Evolutionary conservation across 2,113 vertebrate genomes (phyloP).

Genomic region (Plecotus auritus): DNA sequence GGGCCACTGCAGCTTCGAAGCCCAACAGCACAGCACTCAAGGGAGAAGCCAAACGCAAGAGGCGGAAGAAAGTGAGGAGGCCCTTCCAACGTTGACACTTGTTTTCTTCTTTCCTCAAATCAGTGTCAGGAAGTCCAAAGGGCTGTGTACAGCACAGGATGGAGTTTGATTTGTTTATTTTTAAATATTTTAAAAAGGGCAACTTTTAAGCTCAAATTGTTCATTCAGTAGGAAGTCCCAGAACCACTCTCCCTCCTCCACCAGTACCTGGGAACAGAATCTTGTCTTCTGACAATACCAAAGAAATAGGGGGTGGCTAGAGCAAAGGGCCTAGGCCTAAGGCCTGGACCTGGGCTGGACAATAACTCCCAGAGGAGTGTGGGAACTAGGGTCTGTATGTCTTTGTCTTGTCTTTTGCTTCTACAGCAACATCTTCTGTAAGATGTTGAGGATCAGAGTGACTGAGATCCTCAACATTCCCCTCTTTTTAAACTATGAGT

Average conservation of each 20-base stretch:
- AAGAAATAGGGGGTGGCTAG: slow-evolving; percentile 68
- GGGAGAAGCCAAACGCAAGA: slow-evolving; percentile 85
- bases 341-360: slow-evolving; percentile 29
- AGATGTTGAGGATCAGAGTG: too few relatives aligned
- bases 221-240: slow-evolving; percentile 54
- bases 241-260: slow-evolving; percentile 27
- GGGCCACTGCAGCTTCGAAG: too few relatives aligned
- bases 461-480: too few relatives aligned
- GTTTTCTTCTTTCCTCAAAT: slow-evolving; percentile 51
- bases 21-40: too few relatives aligned
- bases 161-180: slow-evolving; percentile 68
- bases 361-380: not conserved
- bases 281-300: slow-evolving; percentile 76
- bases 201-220: slow-evolving; percentile 61
- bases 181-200: slow-evolving; percentile 67
- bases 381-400: slow-evolving; percentile 34
- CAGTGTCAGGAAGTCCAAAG: slow-evolving; percentile 74
- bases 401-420: slow-evolving; percentile 57
- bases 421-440: too few relatives aligned
- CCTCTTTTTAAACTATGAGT: too few relatives aligned
- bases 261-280: slow-evolving; percentile 55
- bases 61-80: slow-evolving; percentile 91
- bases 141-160: slow-evolving; percentile 73
- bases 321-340: slow-evolving; percentile 45
- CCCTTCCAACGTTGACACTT: slow-evolving; percentile 90